Conservation (phyloP, 2,888 invertebrate genomes). For the Meteorus cinctellus region DNA sequence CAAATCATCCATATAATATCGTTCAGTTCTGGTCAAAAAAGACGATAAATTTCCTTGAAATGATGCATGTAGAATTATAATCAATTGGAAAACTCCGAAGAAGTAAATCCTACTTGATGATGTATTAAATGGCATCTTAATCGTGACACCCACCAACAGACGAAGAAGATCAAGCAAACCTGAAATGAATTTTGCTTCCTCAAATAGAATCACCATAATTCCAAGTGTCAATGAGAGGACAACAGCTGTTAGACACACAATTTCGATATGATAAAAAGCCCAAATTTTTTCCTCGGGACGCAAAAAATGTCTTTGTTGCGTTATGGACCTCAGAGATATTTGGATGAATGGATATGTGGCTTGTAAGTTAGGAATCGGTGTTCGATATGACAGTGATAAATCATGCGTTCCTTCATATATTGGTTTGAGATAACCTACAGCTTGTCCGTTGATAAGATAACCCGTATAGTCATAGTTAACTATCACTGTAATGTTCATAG, state of each 20-base stretch:
- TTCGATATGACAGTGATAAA: background rate
- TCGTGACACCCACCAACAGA: background rate
- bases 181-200: background rate
- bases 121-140: slow-evolving; percentile 1
- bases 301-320: background rate
- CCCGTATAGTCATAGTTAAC: slow-evolving; percentile 3
- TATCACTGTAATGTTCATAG: background rate
- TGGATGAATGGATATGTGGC: background rate
- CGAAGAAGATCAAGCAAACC: slow-evolving; percentile 18
- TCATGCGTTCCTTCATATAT: background rate
- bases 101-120: slow-evolving; percentile 16
- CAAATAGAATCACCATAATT: background rate
- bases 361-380: background rate
- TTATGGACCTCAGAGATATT: background rate
- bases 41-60: slow-evolving; percentile 22
- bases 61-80: slow-evolving; percentile 15
- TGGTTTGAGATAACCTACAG: background rate
- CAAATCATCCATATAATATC: background rate
- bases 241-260: background rate
- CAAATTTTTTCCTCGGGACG: background rate
- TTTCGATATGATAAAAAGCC: background rate
- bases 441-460: background rate
- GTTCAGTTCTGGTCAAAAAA: slow-evolving; percentile 22
- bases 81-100: slow-evolving; percentile 13
- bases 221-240: background rate